A percentile compares a stretch with the other conserved stretches of the same genome.
phyloP scores from a whole-genome alignment of 2,113 vertebrate genomes.

The Zapus hudsonius region DNA sequence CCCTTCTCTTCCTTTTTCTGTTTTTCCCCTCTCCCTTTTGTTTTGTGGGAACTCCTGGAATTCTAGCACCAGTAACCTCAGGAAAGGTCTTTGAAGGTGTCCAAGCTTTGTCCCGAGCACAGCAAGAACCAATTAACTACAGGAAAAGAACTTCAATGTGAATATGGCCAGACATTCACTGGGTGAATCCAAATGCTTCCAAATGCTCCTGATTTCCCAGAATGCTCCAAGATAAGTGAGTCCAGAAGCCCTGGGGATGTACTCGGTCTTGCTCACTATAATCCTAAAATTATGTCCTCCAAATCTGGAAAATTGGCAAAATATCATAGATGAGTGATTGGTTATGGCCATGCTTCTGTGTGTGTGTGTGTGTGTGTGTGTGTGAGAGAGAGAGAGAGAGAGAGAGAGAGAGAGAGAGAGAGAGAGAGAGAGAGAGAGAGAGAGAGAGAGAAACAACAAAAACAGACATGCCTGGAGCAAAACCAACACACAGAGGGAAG shows the following conservation, averaged over 20 bases:
- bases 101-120: neutral
- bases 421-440: too few species aligned
- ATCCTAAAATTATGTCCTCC: neutral
- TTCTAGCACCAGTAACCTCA: neutral
- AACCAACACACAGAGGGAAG: neutral
- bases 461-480: neutral
- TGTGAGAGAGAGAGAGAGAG: too few species aligned
- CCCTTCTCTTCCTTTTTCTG: too few species aligned
- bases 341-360: neutral
- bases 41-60: neutral
- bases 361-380: too few species aligned
- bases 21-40: neutral
- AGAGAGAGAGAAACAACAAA: neutral
- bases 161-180: neutral
- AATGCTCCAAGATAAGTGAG: neutral
- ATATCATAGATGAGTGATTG: neutral
- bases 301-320: neutral
- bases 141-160: neutral
- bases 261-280: neutral
- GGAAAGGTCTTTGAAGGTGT: neutral
- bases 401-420: too few species aligned
- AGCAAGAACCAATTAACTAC: neutral
- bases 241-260: neutral
- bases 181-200: neutral
- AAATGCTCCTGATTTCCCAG: neutral